These are phyloP conservation scores for Drosophila takahashii DNA, from an alignment of 1,140 invertebrate genomes.

Conservation along the genomic window DNA sequence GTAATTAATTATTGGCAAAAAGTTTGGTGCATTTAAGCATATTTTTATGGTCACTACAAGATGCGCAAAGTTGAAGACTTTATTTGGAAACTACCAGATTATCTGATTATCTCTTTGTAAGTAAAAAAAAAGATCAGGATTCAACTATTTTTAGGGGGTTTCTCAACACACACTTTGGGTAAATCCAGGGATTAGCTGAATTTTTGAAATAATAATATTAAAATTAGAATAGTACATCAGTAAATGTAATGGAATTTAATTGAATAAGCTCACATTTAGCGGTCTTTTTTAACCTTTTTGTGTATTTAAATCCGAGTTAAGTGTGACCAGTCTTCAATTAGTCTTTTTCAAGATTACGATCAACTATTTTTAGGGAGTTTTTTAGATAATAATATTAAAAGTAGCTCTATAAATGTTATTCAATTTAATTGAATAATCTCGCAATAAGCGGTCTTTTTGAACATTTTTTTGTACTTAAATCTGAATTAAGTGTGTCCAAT, in stretches of 20 bases:
- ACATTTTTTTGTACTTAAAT: not conserved
- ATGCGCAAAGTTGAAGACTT: not conserved
- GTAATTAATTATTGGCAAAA: constrained; percentile 71
- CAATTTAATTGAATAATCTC: not conserved
- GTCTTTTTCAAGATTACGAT: too few species aligned
- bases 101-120: not conserved
- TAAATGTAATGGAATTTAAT: not conserved
- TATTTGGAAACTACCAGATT: not conserved
- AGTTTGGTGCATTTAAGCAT: constrained; percentile 59
- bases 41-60: constrained; percentile 54
- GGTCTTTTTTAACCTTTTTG: not conserved
- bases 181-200: too few species aligned
- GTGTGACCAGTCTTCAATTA: not conserved
- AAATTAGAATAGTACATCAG: too few species aligned
- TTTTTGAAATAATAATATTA: too few species aligned
- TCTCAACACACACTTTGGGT: too few species aligned
- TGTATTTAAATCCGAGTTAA: not conserved
- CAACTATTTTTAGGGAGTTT: too few species aligned
- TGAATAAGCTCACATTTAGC: not conserved
- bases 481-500: not conserved
- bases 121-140: not conserved
- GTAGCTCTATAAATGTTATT: not conserved
- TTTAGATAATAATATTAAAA: too few species aligned
- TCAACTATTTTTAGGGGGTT: too few species aligned
- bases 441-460: not conserved